Base-by-base conservation (phyloP, 2,888 invertebrate genomes). In the Scaeva pyrastri region DNA sequence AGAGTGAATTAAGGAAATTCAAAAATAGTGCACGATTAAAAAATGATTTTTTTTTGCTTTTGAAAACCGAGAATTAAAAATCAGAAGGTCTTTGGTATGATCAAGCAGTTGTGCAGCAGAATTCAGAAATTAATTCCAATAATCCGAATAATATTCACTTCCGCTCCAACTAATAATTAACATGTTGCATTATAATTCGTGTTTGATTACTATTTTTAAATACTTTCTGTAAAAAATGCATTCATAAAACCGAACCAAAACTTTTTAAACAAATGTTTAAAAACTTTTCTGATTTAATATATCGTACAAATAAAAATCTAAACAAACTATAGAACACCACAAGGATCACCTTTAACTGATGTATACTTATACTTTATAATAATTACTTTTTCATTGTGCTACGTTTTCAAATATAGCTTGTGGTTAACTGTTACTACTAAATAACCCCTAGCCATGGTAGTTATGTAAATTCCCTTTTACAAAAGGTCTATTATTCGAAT, bases 361-460 rank as follows among this genome's bases (percentile, higher is more conserved):
- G n/a, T n/a, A n/a, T 16, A n/a, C 23, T 52, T 7, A 26, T n/a
- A n/a, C 21, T 50, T 52, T 6, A 52, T 50, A 52, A 68, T 68
- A 39, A 68, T 68, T 68, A 39, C 68, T 68, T 68, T 68, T 66
- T 12, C 68, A 68, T 68, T 68, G 39, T 52, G 36, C n/a, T 52
- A 19, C 23, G 10, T 21, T 68, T 52, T 16, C 39, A 48, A 52
- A 68, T 52, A 52, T 52, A 52, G 52, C 36, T 52, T 36, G 23
- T 68, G 52, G 50, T 68, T 52, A 68, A 41, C 23, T 14, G 14
- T 50, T 39, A 52, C 21, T 41, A 4, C n/a, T 50, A 39, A 68
- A 68, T 68, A 68, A 68, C 68, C 52, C n/a, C 14, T 52, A 68
- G 50, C 21, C 21, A 19, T 45, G 14, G 21, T 45, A 14, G 21